These are phyloP conservation scores for Toxostoma redivivum DNA, from an alignment of 2,113 vertebrate species.

Conservation along the genomic window DNA sequence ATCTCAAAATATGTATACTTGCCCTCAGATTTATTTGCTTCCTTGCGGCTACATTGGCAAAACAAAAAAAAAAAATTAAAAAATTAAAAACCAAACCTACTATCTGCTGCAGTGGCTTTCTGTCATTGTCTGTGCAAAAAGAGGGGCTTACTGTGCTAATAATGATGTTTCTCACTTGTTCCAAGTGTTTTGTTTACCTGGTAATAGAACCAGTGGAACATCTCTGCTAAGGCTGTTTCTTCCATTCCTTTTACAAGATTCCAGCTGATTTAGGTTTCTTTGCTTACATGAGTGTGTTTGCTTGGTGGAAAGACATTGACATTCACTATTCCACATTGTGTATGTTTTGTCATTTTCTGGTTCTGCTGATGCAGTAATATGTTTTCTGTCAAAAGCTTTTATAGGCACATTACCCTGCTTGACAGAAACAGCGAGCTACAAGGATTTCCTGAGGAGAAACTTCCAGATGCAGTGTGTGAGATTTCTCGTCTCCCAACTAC, in stretches of 20 bases:
- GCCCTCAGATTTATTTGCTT: background rate
- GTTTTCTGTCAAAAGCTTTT: conserved; percentile 46
- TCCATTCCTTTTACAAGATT: background rate
- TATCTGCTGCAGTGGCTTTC: background rate
- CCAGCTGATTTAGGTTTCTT: background rate
- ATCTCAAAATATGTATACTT: background rate
- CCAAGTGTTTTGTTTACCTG: background rate
- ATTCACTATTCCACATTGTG: background rate
- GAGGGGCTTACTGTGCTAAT: background rate
- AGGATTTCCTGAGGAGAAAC: conserved; percentile 53
- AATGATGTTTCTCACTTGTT: background rate
- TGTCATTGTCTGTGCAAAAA: background rate
- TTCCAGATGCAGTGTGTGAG: conserved; percentile 18
- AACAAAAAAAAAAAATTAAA: background rate
- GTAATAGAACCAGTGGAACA: background rate
- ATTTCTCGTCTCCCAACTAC: conserved; percentile 16
- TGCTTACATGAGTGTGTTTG: background rate
- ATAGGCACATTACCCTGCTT: conserved; percentile 9
- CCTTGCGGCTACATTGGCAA: background rate
- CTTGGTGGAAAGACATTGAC: background rate
- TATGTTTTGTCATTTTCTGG: conserved; percentile 18
- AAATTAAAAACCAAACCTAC: background rate
- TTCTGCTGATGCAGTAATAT: conserved; percentile 38
- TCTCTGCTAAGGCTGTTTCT: background rate
- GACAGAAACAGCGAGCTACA: conserved; percentile 27